Base-by-base conservation (phyloP, 2,113 vertebrate species). In the Cyprinodon brontotheroides region DNA sequence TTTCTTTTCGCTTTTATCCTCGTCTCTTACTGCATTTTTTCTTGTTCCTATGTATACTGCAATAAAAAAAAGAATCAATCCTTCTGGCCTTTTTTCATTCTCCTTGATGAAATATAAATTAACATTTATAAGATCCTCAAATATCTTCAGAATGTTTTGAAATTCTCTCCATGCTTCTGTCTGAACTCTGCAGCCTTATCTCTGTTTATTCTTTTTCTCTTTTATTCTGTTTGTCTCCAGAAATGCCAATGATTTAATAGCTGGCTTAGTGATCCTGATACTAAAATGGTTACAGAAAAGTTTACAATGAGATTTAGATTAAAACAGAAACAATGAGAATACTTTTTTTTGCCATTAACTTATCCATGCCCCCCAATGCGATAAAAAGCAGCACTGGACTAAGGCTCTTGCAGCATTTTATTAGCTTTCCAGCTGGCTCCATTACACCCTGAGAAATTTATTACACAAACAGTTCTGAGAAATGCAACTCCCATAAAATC, bases 161-260 rank as follows among this genome's bases (percentile, higher is more conserved):
- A 85, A 83, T 82, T 80, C 74, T 70, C 20, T 4, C 38, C 77
- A 63, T 39, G 66, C 53, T 80, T 86, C 81, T 43, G 67, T 47
- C 75, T 82, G 75, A 59, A 20, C 65, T 70, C 70, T 74, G 68
- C 68, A 72, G 72, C 65, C 66, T 86, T 86, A 83, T 92, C 86
- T 70, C 59, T 63, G 39, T 36, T 17, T 41, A 29, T 29, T 29
- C 29, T 29, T 29, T 29, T 29, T 29, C 29, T 29, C 65, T 57
- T 20, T 8, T 50, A 61, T 65, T 74, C 61, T 81, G 84, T 80
- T 87, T 73, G 81, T 80, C 83, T 72, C 71, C 76, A 82, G 84
- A 79, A 83, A 89, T 82, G 78, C 61, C 70, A 80, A 53, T 79
- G 61, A 83, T 65, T 82, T 88, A 79, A 83, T 82, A 40, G 75